Percentiles rank a stretch among this genome's conserved stretches.
Conservation (phyloP, 2,888 invertebrate genomes). For the Stegophylla sp. region DNA sequence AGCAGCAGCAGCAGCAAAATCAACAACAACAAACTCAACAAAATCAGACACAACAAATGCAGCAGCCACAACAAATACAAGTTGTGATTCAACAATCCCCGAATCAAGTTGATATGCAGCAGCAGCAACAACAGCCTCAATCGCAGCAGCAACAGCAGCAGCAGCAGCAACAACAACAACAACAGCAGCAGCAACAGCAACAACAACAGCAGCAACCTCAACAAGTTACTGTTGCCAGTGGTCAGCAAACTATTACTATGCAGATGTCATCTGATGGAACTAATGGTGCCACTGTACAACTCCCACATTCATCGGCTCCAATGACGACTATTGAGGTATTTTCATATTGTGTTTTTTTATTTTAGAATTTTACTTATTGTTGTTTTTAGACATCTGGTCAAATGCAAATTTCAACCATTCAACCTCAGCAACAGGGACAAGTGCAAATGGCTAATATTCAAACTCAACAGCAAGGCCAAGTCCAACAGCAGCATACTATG, state of each 20-base stretch:
- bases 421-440: constrained; percentile 67
- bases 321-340: constrained; percentile 51
- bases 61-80: constrained; percentile 57
- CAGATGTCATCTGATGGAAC: constrained; percentile 54
- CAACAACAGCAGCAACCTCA: constrained; percentile 57
- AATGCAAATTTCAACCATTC: constrained; percentile 61
- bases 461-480: constrained; percentile 59
- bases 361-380: neutral
- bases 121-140: constrained; percentile 65
- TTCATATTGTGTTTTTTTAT: neutral
- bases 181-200: constrained; percentile 51
- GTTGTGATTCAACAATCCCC: constrained; percentile 59
- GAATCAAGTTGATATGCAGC: constrained; percentile 63
- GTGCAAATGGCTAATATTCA: constrained; percentile 65
- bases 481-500: constrained; percentile 59
- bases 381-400: constrained; percentile 49
- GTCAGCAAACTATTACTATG: constrained; percentile 56
- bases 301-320: constrained; percentile 52
- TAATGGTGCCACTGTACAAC: constrained; percentile 41
- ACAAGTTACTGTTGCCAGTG: constrained; percentile 52
- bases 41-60: constrained; percentile 50
- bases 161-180: constrained; percentile 64
- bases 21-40: constrained; percentile 34
- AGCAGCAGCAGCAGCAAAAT: constrained; percentile 28
- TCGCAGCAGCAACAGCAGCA: too few species aligned